Conservation (phyloP, 2,888 invertebrate species). For the Brenthis ino region DNA sequence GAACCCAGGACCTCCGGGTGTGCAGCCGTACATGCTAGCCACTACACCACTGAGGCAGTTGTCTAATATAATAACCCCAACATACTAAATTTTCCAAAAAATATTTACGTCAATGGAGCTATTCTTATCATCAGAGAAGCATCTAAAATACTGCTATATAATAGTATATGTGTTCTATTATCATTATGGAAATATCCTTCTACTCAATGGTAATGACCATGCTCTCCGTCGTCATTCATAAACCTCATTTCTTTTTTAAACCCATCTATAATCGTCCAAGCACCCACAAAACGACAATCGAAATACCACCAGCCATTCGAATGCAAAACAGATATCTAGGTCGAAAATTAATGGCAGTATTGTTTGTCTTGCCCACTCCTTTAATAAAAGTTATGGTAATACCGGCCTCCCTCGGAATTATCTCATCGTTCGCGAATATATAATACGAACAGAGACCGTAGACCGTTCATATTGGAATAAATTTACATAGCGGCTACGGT, state of each 20-base stretch:
- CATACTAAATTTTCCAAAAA: no score
- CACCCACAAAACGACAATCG: slow-evolving; percentile 10
- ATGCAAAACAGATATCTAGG: slow-evolving; percentile 76
- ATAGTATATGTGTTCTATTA: no score
- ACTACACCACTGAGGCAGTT: no score
- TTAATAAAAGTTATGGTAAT: slow-evolving; percentile 82
- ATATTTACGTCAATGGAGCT: no score
- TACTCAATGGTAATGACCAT: no score
- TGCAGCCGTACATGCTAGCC: no score
- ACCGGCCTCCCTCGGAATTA: slow-evolving; percentile 74
- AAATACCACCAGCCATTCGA: slow-evolving; percentile 52
- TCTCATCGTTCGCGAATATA: slow-evolving; percentile 81
- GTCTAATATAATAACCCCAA: no score
- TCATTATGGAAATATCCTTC: no score
- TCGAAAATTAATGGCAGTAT: slow-evolving; percentile 76
- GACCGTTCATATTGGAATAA: slow-evolving; percentile 81
- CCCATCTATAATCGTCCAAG: not conserved
- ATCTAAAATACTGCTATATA: no score
- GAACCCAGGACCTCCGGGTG: no score
- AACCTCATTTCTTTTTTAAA: not conserved
- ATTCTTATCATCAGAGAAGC: no score
- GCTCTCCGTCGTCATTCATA: no score
- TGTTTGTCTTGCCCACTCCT: slow-evolving; percentile 76
- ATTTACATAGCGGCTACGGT: slow-evolving; percentile 71
- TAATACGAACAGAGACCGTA: slow-evolving; percentile 71